Evolutionary conservation across 1,140 invertebrate species (phyloP).

Genomic region (Leucophenga varia): DNA sequence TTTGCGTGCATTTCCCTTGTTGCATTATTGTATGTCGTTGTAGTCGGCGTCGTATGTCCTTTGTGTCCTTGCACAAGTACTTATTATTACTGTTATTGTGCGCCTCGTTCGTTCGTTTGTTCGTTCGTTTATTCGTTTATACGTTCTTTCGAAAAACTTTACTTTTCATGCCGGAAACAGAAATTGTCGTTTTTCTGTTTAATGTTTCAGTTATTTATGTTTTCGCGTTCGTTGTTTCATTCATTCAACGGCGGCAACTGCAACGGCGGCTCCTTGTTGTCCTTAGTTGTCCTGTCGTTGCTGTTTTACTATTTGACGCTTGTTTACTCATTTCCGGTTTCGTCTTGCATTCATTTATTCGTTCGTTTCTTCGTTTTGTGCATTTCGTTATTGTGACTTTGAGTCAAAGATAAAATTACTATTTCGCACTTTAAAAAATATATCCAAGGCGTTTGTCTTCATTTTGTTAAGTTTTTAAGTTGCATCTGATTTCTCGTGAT

Average conservation of each 20-base stretch:
- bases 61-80: constrained; percentile 15
- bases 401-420: no score
- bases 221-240: constrained; percentile 6
- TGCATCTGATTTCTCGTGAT: no score
- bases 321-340: constrained; percentile 51
- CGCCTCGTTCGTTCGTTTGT: no score
- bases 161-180: no score
- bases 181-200: constrained; percentile 29
- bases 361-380: no score
- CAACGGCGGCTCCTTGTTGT: constrained; percentile 8
- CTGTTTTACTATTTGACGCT: constrained; percentile 52
- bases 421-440: no score
- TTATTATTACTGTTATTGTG: not conserved
- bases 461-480: no score
- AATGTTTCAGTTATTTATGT: constrained; percentile 47
- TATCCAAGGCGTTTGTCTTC: no score
- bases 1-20: constrained; percentile 41
- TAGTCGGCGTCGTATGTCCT: constrained; percentile 7
- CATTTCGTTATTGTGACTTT: no score
- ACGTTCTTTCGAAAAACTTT: no score
- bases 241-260: not conserved
- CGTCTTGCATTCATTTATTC: constrained; percentile 32
- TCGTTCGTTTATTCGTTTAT: no score
- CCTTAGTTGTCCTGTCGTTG: constrained; percentile 13
- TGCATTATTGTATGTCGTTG: no score